A percentile compares a stretch with the other conserved stretches of the same genome.
These are phyloP conservation scores for Bothrops jararaca DNA, from an alignment of 2,113 vertebrate genomes.

Conservation along the genomic window DNA sequence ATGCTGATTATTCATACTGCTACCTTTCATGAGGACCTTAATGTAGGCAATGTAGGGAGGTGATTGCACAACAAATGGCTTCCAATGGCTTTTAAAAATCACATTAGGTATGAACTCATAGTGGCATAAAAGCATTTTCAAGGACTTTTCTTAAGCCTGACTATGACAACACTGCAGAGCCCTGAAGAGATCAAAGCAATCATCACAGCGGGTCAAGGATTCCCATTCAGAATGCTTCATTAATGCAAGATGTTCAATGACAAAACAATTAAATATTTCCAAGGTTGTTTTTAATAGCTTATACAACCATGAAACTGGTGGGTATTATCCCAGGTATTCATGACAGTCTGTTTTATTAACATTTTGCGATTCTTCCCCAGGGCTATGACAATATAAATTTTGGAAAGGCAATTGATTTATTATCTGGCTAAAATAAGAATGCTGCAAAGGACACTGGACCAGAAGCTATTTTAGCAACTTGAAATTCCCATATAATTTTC, in stretches of 20 bases:
- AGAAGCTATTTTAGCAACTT: not conserved
- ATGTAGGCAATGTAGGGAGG: not conserved
- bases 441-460: not conserved
- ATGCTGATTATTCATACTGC: not conserved
- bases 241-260: not conserved
- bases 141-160: not conserved
- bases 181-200: not conserved
- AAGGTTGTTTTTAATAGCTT: not conserved
- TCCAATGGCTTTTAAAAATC: not conserved
- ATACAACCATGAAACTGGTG: not conserved
- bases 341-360: not conserved
- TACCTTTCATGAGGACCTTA: not conserved
- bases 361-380: not conserved
- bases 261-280: conserved; percentile 4
- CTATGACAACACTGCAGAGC: not conserved
- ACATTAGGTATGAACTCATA: not conserved
- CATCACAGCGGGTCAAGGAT: conserved; percentile 6
- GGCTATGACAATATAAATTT: not conserved
- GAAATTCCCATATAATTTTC: not conserved
- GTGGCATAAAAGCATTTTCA: conserved; percentile 6
- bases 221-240: not conserved
- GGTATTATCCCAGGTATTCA: not conserved
- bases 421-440: not conserved
- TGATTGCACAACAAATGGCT: not conserved
- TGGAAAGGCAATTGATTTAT: not conserved